Conservation (phyloP, 2,888 invertebrate genomes). For the Xylota sylvarum region DNA sequence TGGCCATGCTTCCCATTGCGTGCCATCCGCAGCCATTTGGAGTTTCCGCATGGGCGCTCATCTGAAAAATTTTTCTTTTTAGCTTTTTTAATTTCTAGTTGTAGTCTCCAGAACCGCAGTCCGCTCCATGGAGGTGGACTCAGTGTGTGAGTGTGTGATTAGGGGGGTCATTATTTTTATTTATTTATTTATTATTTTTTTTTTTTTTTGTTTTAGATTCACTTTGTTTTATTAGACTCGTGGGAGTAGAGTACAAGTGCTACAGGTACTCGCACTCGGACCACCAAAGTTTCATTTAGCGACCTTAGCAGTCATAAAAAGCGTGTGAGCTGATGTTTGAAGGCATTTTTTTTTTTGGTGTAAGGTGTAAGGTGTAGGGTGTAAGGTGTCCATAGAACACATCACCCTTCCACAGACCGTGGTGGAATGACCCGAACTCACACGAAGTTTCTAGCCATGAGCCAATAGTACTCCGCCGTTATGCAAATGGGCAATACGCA, state of each 20-base stretch:
- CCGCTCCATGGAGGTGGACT: background rate
- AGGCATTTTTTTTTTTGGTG: background rate
- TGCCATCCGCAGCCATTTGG: conserved; percentile 81
- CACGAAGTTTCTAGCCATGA: conserved; percentile 56
- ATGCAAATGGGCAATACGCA: conserved; percentile 75
- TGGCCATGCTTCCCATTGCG: conserved; percentile 79
- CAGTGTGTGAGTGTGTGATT: conserved; percentile 42
- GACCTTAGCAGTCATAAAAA: background rate
- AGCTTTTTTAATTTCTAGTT: conserved; percentile 79
- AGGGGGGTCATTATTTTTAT: conserved; percentile 57
- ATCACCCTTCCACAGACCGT: conserved; percentile 51
- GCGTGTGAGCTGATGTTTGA: background rate
- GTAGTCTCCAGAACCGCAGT: conserved; percentile 50
- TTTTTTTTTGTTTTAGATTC: conserved; percentile 10
- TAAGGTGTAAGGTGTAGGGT: no score
- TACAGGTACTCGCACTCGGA: conserved; percentile 23
- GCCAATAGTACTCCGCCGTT: conserved; percentile 59
- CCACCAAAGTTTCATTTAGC: conserved; percentile 38
- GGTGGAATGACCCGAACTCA: conserved; percentile 73
- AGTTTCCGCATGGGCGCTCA: conserved; percentile 85
- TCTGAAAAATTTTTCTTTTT: conserved; percentile 83
- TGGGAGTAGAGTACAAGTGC: conserved; percentile 33
- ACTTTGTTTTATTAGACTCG: conserved; percentile 53
- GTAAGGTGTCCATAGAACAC: background rate
- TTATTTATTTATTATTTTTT: conserved; percentile 44